Base-by-base conservation (phyloP, 2,888 invertebrate species). In the Polyommatus iphigenia region DNA sequence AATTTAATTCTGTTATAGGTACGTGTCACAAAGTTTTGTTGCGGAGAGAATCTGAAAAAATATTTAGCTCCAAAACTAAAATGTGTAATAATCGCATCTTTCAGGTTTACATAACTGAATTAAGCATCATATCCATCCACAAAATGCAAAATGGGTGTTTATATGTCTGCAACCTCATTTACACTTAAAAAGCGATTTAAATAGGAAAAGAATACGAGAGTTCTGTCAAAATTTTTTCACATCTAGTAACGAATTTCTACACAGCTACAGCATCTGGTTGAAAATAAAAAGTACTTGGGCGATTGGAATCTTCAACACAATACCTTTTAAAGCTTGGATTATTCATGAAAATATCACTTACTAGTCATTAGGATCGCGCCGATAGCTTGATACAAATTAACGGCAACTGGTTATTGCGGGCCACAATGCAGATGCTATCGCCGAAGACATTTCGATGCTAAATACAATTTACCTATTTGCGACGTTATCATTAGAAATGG, bases 371-470 rank as follows among this genome's bases (percentile, higher is more conserved):
- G 79, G 81, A 82, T 82, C 77, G 78, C 76, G n/a, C 24, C 78
- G 82, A 81, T 82, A 82, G 77, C 77, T 81, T 80, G 80, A 79
- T 78, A 81, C 81, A 82, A 83, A 83, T 83, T 83, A 83, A 81
- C 81, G 78, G 78, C 80, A 80, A 80, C 79, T 81, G 79, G 81
- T 80, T 82, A 82, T 82, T 80, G 78, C 81, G 76, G 80, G 79
- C 81, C 41, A 83, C 83, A 83, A 83, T 82, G 81, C 81, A 79
- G 83, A 82, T 83, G 76, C 67, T 82, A 82, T 82, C 82, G 73
- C 46, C 29, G 76, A 78, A 79, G 80, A 81, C 82, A 81, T 83
- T 81, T 81, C 79, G 82, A 82, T 82, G 79, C 80, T 82, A 81
- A 82, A 80, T 81, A 82, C 82, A 80, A 80, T 82, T 81, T 80